Evolutionary conservation across 2,888 invertebrate genomes (phyloP).

Genomic region (Neocrepidodera transversa): DNA sequence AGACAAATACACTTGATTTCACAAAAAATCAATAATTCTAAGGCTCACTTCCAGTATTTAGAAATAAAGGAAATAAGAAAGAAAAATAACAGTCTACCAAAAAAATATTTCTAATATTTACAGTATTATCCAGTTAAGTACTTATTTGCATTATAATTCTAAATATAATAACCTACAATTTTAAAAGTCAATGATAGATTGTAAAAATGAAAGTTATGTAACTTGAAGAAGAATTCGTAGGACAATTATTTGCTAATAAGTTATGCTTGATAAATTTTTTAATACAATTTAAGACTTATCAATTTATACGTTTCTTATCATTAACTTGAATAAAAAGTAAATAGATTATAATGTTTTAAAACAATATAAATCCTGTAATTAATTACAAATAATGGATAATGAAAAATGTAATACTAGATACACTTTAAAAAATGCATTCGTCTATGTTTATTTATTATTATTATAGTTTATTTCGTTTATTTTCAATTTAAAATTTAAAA

Average conservation of each 20-base stretch:
- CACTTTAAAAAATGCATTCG: no score
- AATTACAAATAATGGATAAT: no score
- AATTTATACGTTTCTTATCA: no score
- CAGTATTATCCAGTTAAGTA: constrained; percentile 5
- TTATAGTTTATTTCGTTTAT: no score
- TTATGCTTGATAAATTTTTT: constrained; percentile 1
- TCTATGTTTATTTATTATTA: no score
- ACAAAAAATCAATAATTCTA: constrained; percentile 21
- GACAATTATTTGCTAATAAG: constrained; percentile 1
- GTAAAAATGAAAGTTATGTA: constrained; percentile 41
- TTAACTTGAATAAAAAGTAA: no score
- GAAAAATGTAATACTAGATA: no score
- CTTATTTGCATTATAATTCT: constrained; percentile 25
- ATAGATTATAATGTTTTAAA: no score
- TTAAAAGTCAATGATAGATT: constrained; percentile 40
- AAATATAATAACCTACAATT: constrained; percentile 40
- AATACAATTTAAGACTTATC: neutral
- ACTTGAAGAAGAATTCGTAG: constrained; percentile 5
- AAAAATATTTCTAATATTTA: constrained; percentile 4
- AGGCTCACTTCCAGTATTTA: constrained; percentile 44
- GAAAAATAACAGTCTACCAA: constrained; percentile 28
- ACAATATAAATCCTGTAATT: no score
- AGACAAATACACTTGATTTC: constrained; percentile 27
- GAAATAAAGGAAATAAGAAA: constrained; percentile 36
- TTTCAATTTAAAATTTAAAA: no score